These are phyloP conservation scores for Hippoglossus hippoglossus DNA, from an alignment of 2,797 vertebrate species.

Conservation along the genomic window DNA sequence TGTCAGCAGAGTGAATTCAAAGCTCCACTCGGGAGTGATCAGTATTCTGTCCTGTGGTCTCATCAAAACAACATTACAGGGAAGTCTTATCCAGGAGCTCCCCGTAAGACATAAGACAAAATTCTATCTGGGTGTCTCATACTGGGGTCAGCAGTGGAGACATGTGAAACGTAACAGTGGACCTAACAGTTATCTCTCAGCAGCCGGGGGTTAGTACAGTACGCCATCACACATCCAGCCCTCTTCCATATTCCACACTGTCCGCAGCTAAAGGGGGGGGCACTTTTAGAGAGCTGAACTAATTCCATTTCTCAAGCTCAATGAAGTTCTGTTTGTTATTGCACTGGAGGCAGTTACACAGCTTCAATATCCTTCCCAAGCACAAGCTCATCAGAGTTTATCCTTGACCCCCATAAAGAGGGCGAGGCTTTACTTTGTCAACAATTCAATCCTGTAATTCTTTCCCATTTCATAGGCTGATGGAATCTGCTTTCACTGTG, in stretches of 20 bases:
- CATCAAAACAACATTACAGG: slow-evolving; percentile 8
- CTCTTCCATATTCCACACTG: not conserved
- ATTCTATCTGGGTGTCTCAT: slow-evolving; percentile 8
- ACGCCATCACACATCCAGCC: slow-evolving; percentile 3
- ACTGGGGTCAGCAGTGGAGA: not conserved
- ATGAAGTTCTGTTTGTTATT: slow-evolving; percentile 42
- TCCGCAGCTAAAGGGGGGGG: slow-evolving; percentile 1
- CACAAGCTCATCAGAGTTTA: slow-evolving; percentile 59
- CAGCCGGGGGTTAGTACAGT: slow-evolving; percentile 26
- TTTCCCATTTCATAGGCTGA: slow-evolving; percentile 59
- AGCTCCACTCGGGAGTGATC: slow-evolving; percentile 1
- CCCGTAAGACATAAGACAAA: slow-evolving; percentile 7
- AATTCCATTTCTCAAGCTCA: slow-evolving; percentile 42
- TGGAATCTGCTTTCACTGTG: slow-evolving; percentile 51
- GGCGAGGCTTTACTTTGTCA: slow-evolving; percentile 53
- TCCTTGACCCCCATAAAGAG: slow-evolving; percentile 58
- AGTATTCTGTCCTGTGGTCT: not conserved
- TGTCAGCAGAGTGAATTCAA: slow-evolving; percentile 13
- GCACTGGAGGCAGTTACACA: slow-evolving; percentile 43
- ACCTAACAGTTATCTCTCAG: slow-evolving; percentile 17
- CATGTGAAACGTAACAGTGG: slow-evolving; percentile 1
- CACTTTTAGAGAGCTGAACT: slow-evolving; percentile 26
- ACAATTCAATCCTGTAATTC: slow-evolving; percentile 58
- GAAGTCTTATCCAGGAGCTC: slow-evolving; percentile 16
- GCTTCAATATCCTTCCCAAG: slow-evolving; percentile 61